Evolutionary conservation across 2,888 invertebrate species (phyloP), one percentile per base, ranked within the genome.

Genomic region (Polylopha cassiicola): DNA sequence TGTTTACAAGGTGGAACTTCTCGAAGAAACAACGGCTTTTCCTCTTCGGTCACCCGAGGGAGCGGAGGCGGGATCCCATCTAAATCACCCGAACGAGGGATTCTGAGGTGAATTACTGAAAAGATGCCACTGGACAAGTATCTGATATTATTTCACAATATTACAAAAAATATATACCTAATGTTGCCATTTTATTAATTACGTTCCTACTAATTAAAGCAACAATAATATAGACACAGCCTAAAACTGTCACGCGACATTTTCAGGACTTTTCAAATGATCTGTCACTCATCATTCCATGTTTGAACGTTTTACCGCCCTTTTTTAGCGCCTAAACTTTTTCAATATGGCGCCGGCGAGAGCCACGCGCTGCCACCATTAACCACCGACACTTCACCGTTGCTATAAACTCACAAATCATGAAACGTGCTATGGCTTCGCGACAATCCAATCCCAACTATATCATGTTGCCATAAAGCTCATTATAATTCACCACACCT

Each of bases 361-460:
- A 69, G 79, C 79, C 75, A 73, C 76, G 74, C 81, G 73, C 74
- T 73, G 78, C 78, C 79, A 78, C 84, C 84, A 84, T 82, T 82
- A 84, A 81, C 79, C 81, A 76, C 80, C 80, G 79, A 76, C 82
- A 84, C 85, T 84, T 82, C 84, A 82, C 82, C 81, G 82, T 78
- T 70, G 78, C 80, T 82, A 84, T 84, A 85, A 86, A 85, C 85
- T 85, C 84, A 86, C 86, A 85, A 86, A 86, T 86, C 85, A 85
- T 84, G 80, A 81, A 82, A 82, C 73, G 73, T 74, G 69, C 75
- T 69, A 71, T 72, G 70, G 55, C 43, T 46, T 41, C 34, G 43
- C 30, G 44, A 41, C 68, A 63, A 39, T 52, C 65, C 53, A 80
- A 59, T 65, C 48, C 59, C 56, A 47, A 65, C 75, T 58, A 52